Conservation (phyloP, 2,113 vertebrate species). For the Condylura cristata region DNA sequence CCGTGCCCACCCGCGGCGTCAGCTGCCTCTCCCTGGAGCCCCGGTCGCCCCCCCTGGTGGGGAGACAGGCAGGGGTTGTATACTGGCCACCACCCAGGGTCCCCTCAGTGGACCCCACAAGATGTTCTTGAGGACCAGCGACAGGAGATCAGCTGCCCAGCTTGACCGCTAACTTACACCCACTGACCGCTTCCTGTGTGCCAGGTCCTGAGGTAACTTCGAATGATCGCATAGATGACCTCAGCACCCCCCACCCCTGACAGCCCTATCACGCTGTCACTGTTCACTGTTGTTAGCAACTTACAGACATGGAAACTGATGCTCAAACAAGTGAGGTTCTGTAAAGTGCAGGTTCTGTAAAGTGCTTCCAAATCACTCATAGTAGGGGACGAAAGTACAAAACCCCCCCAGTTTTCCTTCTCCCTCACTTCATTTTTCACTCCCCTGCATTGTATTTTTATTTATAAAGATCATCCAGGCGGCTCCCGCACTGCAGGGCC, state of each 20-base stretch:
- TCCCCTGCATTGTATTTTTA: conserved; percentile 22
- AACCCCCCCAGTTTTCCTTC: neutral
- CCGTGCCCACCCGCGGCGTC: neutral
- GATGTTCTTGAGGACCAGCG: neutral
- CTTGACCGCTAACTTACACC: neutral
- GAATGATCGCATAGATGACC: neutral
- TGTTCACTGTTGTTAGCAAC: neutral
- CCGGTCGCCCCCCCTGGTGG: no score
- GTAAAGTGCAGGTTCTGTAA: neutral
- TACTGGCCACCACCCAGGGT: neutral
- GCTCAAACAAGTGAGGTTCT: neutral
- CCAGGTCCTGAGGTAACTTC: neutral
- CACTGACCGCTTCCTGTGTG: neutral
- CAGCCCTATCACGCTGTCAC: neutral
- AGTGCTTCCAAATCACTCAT: neutral
- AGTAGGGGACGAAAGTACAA: neutral
- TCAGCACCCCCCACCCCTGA: neutral
- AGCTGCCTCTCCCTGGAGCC: neutral
- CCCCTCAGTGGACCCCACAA: neutral
- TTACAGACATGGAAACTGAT: neutral
- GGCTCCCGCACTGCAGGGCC: neutral
- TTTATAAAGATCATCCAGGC: neutral
- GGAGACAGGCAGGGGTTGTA: neutral
- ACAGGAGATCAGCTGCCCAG: neutral
- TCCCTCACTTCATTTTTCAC: neutral